Conservation (phyloP, 1,140 invertebrate genomes). For the Catajapyx aquilonaris region DNA sequence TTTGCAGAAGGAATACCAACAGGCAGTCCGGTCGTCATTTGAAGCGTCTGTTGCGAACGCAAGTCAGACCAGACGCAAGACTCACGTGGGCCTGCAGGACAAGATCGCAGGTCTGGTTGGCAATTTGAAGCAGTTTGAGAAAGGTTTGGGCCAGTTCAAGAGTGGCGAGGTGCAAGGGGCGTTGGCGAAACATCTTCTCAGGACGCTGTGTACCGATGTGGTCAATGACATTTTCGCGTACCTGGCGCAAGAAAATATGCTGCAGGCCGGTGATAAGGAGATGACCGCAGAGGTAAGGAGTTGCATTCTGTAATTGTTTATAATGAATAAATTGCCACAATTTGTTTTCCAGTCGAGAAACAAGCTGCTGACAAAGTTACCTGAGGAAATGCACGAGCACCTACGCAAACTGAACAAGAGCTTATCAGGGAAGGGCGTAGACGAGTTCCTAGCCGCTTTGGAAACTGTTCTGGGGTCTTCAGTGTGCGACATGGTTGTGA, state of each 20-base stretch:
- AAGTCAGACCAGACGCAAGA: conserved; percentile 42
- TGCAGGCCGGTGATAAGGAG: conserved; percentile 16
- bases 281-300: conserved; percentile 21
- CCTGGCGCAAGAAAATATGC: conserved; percentile 22
- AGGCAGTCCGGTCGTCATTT: conserved; percentile 40
- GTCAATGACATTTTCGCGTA: conserved; percentile 44
- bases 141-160: conserved; percentile 49
- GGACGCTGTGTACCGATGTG: conserved; percentile 60
- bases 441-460: conserved; percentile 51
- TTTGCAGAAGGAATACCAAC: conserved; percentile 27
- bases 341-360: conserved; percentile 21
- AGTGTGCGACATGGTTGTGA: conserved; percentile 56
- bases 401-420: conserved; percentile 37
- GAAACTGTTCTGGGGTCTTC: conserved; percentile 42
- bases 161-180: conserved; percentile 32
- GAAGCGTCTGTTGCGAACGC: conserved; percentile 43
- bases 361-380: conserved; percentile 26
- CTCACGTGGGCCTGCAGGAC: conserved; percentile 57
- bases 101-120: conserved; percentile 49
- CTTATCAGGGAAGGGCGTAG: conserved; percentile 32
- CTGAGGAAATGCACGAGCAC: conserved; percentile 37
- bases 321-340: conserved; percentile 1
- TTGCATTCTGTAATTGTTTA: not conserved
- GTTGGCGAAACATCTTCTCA: conserved; percentile 59
- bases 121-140: conserved; percentile 66